Conservation (phyloP, 2,797 vertebrate genomes). For the Galagoides demidoff region DNA sequence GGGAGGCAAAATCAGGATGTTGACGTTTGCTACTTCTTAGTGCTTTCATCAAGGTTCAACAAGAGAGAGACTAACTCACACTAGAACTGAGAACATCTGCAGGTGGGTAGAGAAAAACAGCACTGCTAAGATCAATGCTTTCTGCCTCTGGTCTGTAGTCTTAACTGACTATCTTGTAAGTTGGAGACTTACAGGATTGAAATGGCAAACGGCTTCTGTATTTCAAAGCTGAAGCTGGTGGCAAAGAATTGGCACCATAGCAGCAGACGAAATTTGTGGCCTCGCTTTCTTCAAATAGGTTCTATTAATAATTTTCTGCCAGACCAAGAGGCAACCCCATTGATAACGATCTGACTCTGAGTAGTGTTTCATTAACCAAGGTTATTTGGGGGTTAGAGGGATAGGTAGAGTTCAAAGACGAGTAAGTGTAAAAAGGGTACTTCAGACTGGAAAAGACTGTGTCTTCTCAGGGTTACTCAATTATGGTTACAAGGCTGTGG, state of each 20-base stretch:
- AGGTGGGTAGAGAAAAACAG: background rate
- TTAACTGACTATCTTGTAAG: background rate
- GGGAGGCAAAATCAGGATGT: background rate
- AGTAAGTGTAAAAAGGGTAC: background rate
- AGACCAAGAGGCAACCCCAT: background rate
- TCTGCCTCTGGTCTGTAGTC: background rate
- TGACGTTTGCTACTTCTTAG: background rate
- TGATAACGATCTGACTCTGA: background rate
- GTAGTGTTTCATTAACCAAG: background rate
- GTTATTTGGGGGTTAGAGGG: slow-evolving; percentile 15
- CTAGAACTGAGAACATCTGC: background rate
- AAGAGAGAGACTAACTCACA: background rate
- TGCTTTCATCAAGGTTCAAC: slow-evolving; percentile 43
- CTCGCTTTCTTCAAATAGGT: background rate
- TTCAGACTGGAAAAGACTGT: background rate
- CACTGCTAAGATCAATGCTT: slow-evolving; percentile 4
- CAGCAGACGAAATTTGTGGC: background rate
- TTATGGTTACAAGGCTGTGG: background rate
- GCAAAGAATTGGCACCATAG: background rate
- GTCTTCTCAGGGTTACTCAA: background rate
- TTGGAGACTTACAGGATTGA: background rate
- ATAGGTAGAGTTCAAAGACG: background rate
- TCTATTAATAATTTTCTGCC: background rate
- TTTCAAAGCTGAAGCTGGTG: slow-evolving; percentile 1
- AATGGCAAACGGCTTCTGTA: background rate